Base-by-base conservation (phyloP, 2,888 invertebrate species). In the Shargacucullia verbasci region DNA sequence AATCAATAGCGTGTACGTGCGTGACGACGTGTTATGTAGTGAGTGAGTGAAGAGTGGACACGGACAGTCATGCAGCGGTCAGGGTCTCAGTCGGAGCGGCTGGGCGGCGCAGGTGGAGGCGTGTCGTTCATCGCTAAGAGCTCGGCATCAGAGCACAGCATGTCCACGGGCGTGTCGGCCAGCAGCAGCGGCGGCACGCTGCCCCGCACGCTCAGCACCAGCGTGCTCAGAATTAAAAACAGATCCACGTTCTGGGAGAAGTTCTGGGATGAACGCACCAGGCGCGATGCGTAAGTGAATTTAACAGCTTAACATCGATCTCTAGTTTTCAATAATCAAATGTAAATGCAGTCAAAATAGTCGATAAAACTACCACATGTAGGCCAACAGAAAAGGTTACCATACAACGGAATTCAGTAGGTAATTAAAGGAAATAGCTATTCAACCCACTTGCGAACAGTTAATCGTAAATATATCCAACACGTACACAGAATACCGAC, bases 171-270 rank as follows among this genome's bases (percentile, higher is more conserved):
- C 78, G 94, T 86, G 76, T 89, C 94, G 55, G 94, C 80, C 79
- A 92, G 79, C 88, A 92, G 85, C 87, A 92, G 82, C 84, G 92
- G 82, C 65, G 86, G 92, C 59, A 95, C 95, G 54, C 91, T 96
- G 66, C 96, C 96, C 3, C 94, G 97, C 64, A 97, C 97, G 10
- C 95, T 96, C 67, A 97, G 97, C 86, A 97, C 97, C 64, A 97
- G 97, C 77, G 97, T 97, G 35, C 95, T 98, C 48, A 94, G 97
- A 79, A 96, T 97, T 83, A 96, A 97, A 82, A 95, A 96, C 86
- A 94, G 97, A 78, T 96, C 96, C 64, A 95, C 96, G 43, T 98
- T 98, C 88, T 98, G 98, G 98, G 97, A 97, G 83, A 97, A 97
- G 89, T 97, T 97, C 90, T 96, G 96, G 95, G 95, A 96, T 77